Conservation (phyloP, 2,797 vertebrate species). For the Cetoscarus ocellatus region DNA sequence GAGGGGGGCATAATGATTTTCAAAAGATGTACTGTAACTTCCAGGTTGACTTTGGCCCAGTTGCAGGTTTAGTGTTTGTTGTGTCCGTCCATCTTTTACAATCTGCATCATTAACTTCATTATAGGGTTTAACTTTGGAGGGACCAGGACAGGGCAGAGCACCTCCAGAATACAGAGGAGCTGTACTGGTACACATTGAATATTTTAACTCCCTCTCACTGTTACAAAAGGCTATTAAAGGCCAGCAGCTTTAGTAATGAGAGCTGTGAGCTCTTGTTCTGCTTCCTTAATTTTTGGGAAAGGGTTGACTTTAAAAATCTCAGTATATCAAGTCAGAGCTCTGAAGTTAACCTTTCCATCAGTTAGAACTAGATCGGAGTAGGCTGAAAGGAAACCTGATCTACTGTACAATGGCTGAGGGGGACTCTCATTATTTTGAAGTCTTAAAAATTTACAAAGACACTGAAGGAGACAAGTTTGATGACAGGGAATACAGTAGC, state of each 20-base stretch:
- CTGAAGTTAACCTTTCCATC: slow-evolving; percentile 36
- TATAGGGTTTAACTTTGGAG: slow-evolving; percentile 69
- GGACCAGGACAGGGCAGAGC: slow-evolving; percentile 53
- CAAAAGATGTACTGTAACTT: slow-evolving; percentile 3
- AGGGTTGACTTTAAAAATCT: slow-evolving; percentile 59
- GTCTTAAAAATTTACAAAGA: background rate
- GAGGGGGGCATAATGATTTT: background rate
- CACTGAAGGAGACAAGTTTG: too few relatives aligned
- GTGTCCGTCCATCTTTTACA: slow-evolving; percentile 66
- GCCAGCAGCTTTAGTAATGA: slow-evolving; percentile 45
- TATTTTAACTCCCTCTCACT: slow-evolving; percentile 50
- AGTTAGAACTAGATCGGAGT: slow-evolving; percentile 27
- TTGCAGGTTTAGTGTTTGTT: slow-evolving; percentile 53
- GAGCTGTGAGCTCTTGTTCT: slow-evolving; percentile 41
- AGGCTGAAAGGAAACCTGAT: slow-evolving; percentile 42
- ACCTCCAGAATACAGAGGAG: slow-evolving; percentile 55
- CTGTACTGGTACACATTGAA: slow-evolving; percentile 41
- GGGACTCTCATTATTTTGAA: background rate
- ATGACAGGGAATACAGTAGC: too few relatives aligned
- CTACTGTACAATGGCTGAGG: slow-evolving; percentile 31
- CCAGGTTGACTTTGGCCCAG: slow-evolving; percentile 40
- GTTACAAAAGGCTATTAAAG: slow-evolving; percentile 54
- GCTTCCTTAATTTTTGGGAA: slow-evolving; percentile 38
- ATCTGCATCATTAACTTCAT: slow-evolving; percentile 72
- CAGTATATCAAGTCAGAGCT: slow-evolving; percentile 53